phyloP scores from a whole-genome alignment of 1,140 invertebrate genomes.

The Monochamus saltuarius region DNA sequence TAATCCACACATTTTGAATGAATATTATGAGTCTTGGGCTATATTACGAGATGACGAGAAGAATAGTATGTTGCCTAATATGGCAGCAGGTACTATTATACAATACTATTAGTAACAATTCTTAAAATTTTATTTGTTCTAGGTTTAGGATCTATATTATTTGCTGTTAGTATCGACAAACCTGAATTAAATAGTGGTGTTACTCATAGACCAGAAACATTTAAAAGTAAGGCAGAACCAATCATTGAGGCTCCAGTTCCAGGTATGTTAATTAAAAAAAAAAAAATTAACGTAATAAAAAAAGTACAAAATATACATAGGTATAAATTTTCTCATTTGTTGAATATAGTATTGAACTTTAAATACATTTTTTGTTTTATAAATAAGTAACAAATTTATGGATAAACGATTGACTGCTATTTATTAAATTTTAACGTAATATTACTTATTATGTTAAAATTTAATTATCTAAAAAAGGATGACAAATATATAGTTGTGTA shows the following conservation, averaged over 20 bases:
- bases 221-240: slow-evolving; percentile 49
- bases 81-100: slow-evolving; percentile 70
- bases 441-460: too few species aligned
- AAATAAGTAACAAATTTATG: too few species aligned
- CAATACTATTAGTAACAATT: background rate
- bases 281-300: background rate
- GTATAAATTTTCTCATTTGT: background rate
- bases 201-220: slow-evolving; percentile 30
- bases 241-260: slow-evolving; percentile 54
- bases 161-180: slow-evolving; percentile 88
- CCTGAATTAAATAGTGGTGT: slow-evolving; percentile 67
- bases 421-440: too few species aligned
- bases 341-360: background rate
- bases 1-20: slow-evolving; percentile 62
- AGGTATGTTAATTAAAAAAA: slow-evolving; percentile 26
- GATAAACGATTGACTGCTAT: too few species aligned
- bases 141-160: slow-evolving; percentile 84
- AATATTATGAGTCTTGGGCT: slow-evolving; percentile 84
- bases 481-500: too few species aligned
- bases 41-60: slow-evolving; percentile 76
- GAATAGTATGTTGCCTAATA: slow-evolving; percentile 72
- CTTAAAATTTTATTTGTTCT: slow-evolving; percentile 31
- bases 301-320: background rate
- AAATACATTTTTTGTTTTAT: too few species aligned
- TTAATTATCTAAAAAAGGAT: too few species aligned